phyloP scores from a whole-genome alignment of 2,888 invertebrate genomes.

The Polydesmus complanatus region DNA sequence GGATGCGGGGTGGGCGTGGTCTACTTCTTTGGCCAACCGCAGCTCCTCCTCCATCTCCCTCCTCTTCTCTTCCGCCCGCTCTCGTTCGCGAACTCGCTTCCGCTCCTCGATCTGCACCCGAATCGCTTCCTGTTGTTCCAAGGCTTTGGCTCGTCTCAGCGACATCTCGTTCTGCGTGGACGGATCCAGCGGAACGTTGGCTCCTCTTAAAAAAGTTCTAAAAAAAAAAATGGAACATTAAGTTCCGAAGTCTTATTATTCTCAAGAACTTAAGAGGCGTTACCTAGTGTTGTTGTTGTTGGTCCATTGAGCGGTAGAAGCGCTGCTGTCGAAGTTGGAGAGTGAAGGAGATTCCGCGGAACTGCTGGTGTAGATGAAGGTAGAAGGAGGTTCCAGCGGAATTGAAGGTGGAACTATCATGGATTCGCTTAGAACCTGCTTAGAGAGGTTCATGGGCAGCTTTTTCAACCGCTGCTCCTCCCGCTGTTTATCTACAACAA shows the following conservation, averaged over 20 bases:
- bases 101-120: conserved; percentile 56
- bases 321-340: neutral
- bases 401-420: too few relatives aligned
- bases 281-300: neutral
- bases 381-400: neutral
- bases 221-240: too few relatives aligned
- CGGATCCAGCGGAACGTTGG: conserved; percentile 70
- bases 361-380: neutral
- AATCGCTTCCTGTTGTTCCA: conserved; percentile 53
- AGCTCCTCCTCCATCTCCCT: conserved; percentile 73
- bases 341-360: neutral
- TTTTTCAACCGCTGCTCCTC: conserved; percentile 13
- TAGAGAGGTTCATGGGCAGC: conserved; percentile 6
- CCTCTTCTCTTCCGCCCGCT: conserved; percentile 52
- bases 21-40: conserved; percentile 54
- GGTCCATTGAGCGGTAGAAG: neutral
- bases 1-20: too few relatives aligned
- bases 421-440: too few relatives aligned
- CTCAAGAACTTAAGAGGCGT: too few relatives aligned
- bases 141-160: conserved; percentile 61
- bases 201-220: conserved; percentile 61
- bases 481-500: conserved; percentile 9
- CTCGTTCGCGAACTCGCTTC: conserved; percentile 57
- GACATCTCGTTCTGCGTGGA: conserved; percentile 66
- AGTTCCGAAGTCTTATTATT: too few relatives aligned